Conservation (phyloP, 2,888 invertebrate species). For the Silvanus unidentatus region DNA sequence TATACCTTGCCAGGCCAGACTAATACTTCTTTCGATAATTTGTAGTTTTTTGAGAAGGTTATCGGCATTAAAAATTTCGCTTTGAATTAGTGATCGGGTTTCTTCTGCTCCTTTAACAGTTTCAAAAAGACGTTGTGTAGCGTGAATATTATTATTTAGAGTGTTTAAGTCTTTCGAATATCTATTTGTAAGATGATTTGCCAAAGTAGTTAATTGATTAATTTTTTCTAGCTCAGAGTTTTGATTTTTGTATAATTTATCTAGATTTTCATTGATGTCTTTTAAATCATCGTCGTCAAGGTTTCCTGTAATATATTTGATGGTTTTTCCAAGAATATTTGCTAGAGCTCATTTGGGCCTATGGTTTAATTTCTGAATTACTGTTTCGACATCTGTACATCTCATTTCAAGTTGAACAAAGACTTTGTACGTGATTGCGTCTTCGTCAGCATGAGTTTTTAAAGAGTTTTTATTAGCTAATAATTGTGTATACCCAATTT, state of each 20-base stretch:
- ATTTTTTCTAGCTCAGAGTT: too few species aligned
- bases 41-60: neutral
- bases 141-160: neutral
- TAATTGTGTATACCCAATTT: neutral
- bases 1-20: neutral
- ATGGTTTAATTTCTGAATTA: neutral
- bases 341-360: slow-evolving; percentile 1
- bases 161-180: too few species aligned
- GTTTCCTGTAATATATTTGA: slow-evolving; percentile 7
- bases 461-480: neutral
- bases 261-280: slow-evolving; percentile 4
- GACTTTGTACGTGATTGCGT: neutral
- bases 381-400: neutral
- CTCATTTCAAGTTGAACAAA: neutral
- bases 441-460: neutral
- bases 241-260: neutral
- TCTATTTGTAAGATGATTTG: too few species aligned
- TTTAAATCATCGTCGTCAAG: slow-evolving; percentile 7
- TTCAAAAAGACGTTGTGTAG: neutral
- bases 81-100: neutral
- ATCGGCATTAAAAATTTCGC: neutral
- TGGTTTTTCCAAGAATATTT: slow-evolving; percentile 6
- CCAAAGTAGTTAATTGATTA: too few species aligned
- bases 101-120: neutral
- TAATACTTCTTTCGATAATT: neutral